Conservation (phyloP, 2,797 vertebrate genomes). For the Crossoptilon crossoptilon region DNA sequence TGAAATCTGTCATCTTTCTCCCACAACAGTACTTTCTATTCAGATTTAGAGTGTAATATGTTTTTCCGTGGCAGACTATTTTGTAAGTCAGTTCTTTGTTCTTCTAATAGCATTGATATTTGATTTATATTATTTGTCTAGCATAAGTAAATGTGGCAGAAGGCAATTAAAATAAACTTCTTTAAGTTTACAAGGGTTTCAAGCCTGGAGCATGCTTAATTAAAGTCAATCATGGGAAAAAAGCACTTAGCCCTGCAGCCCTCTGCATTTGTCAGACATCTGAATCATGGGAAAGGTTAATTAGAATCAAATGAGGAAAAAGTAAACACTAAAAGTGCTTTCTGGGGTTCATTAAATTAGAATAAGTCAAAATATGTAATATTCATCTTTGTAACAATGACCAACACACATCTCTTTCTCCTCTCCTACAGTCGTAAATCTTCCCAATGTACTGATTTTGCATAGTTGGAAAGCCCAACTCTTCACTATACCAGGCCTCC, state of each 20-base stretch:
- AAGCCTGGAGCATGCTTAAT: conserved; percentile 73
- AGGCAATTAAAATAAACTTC: conserved; percentile 76
- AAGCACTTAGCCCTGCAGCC: conserved; percentile 75
- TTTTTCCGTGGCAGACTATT: not conserved
- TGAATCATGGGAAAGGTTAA: conserved; percentile 86
- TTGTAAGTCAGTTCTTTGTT: not conserved
- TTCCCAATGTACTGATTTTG: not conserved
- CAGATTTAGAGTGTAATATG: not conserved
- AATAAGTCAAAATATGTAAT: conserved; percentile 70
- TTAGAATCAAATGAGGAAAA: conserved; percentile 80
- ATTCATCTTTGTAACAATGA: conserved; percentile 23
- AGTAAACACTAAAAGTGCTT: conserved; percentile 71
- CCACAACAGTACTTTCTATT: not conserved
- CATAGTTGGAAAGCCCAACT: not conserved
- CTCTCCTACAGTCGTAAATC: not conserved
- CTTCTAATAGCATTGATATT: conserved; percentile 33
- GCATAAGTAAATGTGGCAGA: conserved; percentile 66
- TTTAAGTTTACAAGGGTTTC: conserved; percentile 62
- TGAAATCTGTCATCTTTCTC: not conserved
- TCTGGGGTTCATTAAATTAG: conserved; percentile 71
- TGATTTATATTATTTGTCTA: conserved; percentile 70
- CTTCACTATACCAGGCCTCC: not conserved
- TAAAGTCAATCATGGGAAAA: conserved; percentile 77
- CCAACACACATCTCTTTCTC: not conserved
- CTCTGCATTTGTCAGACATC: conserved; percentile 78